Evolutionary conservation across 2,888 invertebrate species (phyloP).

Genomic region (Ectemnius continuus): DNA sequence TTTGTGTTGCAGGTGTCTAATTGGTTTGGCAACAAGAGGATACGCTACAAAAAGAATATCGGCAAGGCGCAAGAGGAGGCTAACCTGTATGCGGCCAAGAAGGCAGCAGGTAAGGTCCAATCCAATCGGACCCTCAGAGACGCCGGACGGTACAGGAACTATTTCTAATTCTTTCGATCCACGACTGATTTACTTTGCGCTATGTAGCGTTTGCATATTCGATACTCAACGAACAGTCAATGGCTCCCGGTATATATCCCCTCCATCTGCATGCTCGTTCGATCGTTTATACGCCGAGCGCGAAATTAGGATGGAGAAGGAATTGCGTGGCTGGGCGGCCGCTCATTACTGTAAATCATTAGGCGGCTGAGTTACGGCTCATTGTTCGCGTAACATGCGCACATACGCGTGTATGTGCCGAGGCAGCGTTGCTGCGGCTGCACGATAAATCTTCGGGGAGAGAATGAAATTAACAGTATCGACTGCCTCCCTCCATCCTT

Average conservation of each 20-base stretch:
- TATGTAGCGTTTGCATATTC: neutral
- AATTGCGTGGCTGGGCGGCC: slow-evolving; percentile 21
- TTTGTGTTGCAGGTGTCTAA: slow-evolving; percentile 87
- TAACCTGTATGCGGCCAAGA: slow-evolving; percentile 98
- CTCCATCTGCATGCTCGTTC: neutral
- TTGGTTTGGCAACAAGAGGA: slow-evolving; percentile 99
- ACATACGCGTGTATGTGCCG: slow-evolving; percentile 28
- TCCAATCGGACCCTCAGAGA: slow-evolving; percentile 17
- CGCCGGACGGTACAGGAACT: neutral
- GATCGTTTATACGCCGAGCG: slow-evolving; percentile 16
- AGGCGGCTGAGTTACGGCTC: slow-evolving; percentile 70
- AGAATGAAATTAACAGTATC: slow-evolving; percentile 25
- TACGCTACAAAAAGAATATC: slow-evolving; percentile 99
- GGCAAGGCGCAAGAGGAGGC: slow-evolving; percentile 99
- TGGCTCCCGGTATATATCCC: neutral
- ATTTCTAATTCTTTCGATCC: slow-evolving; percentile 7
- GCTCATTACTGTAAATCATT: slow-evolving; percentile 76
- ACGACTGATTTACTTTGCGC: neutral
- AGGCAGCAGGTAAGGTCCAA: slow-evolving; percentile 88
- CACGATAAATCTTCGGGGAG: slow-evolving; percentile 65
- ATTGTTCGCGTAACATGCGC: slow-evolving; percentile 60
- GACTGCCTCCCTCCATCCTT: slow-evolving; percentile 7
- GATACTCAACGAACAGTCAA: slow-evolving; percentile 3
- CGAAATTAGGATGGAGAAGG: slow-evolving; percentile 28
- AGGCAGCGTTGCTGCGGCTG: slow-evolving; percentile 64